Conservation (phyloP, 2,888 invertebrate genomes). For the Nasonovia ribisnigri region DNA sequence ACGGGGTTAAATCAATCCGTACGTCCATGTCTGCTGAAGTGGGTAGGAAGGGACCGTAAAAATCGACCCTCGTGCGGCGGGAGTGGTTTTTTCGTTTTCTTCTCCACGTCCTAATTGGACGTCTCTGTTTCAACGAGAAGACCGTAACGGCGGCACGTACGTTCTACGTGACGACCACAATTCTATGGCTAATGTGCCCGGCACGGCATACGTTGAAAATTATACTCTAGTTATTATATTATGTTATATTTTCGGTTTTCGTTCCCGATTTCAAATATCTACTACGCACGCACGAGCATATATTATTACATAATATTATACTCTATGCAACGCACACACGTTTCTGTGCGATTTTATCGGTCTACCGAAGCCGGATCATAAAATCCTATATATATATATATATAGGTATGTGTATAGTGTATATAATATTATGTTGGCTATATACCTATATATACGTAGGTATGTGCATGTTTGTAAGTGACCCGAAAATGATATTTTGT, state of each 20-base stretch:
- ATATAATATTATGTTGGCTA: neutral
- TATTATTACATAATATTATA: neutral
- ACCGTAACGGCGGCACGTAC: neutral
- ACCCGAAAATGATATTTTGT: neutral
- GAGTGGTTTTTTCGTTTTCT: slow-evolving; percentile 4
- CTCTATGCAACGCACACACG: neutral
- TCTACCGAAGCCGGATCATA: slow-evolving; percentile 9
- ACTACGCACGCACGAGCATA: neutral
- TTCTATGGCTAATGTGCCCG: neutral
- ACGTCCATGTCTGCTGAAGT: neutral
- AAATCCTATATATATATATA: neutral
- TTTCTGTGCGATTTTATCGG: neutral
- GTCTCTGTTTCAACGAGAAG: slow-evolving; percentile 12
- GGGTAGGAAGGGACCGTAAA: slow-evolving; percentile 54
- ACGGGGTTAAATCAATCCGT: slow-evolving; percentile 36
- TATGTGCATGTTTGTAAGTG: neutral
- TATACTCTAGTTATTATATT: neutral
- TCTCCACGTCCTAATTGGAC: slow-evolving; percentile 35
- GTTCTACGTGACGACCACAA: slow-evolving; percentile 28
- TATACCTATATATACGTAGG: neutral
- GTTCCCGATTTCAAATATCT: neutral
- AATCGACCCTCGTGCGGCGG: slow-evolving; percentile 21
- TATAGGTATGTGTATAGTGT: neutral
- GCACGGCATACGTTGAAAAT: neutral
- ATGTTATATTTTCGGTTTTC: neutral